phyloP scores from a whole-genome alignment of 2,797 vertebrate genomes.

The Tapirus indicus region DNA sequence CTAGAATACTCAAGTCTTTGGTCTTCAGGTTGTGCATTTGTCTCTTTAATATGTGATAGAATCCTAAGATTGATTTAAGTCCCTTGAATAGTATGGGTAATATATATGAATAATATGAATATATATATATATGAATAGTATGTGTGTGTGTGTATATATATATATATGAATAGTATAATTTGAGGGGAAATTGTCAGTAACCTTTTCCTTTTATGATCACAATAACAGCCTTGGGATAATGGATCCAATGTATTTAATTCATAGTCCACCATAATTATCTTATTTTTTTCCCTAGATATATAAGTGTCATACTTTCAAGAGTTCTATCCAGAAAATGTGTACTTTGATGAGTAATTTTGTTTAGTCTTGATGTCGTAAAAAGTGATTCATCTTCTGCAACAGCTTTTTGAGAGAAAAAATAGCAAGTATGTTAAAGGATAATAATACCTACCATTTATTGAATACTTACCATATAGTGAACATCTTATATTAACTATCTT shows the following conservation, averaged over 20 bases:
- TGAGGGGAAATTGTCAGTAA: neutral
- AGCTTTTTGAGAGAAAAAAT: neutral
- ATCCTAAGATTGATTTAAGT: neutral
- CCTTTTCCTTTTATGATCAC: neutral
- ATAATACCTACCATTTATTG: neutral
- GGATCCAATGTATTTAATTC: neutral
- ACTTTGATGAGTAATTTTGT: neutral
- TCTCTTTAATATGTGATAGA: neutral
- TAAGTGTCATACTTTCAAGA: neutral
- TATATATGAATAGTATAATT: neutral
- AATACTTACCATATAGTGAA: neutral
- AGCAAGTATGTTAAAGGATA: neutral
- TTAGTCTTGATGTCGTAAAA: neutral
- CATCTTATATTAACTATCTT: neutral
- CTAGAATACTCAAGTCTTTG: neutral
- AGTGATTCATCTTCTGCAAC: neutral
- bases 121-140: neutral
- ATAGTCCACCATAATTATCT: neutral
- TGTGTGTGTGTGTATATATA: neutral
- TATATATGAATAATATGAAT: neutral
- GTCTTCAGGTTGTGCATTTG: neutral
- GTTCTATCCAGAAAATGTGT: neutral
- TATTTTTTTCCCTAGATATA: neutral
- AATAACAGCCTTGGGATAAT: neutral
- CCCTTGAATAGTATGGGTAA: neutral